Conservation (phyloP, 2,113 vertebrate genomes). For the Monopterus albus region DNA sequence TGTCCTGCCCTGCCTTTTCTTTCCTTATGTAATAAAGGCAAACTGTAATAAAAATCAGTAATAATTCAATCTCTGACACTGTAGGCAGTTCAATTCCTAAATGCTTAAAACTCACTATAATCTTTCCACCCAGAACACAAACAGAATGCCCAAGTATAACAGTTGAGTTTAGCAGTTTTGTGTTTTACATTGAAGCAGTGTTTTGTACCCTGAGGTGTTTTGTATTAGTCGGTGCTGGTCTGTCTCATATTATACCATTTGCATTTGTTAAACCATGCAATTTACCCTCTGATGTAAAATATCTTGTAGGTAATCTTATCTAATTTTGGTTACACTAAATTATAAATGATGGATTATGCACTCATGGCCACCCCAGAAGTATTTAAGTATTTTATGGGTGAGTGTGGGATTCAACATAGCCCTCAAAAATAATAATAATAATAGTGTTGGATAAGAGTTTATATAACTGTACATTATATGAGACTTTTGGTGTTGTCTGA, state of each 20-base stretch:
- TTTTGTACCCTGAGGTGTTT: slow-evolving; percentile 41
- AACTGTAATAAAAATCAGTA: neutral
- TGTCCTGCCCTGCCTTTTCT: neutral
- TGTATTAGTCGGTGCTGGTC: slow-evolving; percentile 43
- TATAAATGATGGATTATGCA: neutral
- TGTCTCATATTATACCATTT: slow-evolving; percentile 35
- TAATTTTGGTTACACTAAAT: slow-evolving; percentile 2
- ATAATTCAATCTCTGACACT: neutral
- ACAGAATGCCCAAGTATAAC: neutral
- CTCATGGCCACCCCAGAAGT: neutral
- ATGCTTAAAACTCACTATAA: neutral
- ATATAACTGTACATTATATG: neutral
- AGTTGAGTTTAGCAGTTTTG: slow-evolving; percentile 6
- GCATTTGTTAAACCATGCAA: slow-evolving; percentile 37
- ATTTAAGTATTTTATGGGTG: slow-evolving; percentile 1
- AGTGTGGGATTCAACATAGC: neutral
- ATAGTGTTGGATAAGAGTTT: neutral
- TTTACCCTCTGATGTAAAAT: slow-evolving; percentile 30
- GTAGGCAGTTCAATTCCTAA: neutral
- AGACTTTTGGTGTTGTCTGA: neutral
- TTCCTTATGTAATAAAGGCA: neutral
- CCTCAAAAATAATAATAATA: neutral
- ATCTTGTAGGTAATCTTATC: slow-evolving; percentile 30
- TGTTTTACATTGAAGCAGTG: slow-evolving; percentile 9
- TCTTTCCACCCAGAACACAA: neutral